A percentile compares a stretch with the other conserved stretches of the same genome.
Conservation (phyloP, 1,140 invertebrate genomes). For the Pemphigus obesinymphae region DNA sequence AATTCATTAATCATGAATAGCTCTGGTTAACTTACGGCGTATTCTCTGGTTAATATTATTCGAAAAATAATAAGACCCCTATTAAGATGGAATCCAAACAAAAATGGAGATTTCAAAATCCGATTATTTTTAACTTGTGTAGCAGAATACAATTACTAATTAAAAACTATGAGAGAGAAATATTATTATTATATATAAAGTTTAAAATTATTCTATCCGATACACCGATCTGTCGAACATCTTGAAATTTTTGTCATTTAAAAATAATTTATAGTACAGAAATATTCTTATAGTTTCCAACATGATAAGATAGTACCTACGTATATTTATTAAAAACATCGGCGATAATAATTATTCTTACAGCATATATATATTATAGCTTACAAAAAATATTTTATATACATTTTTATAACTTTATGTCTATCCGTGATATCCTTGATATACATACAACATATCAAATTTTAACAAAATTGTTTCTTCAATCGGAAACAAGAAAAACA, state of each 20-base stretch:
- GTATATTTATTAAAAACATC: too few relatives aligned
- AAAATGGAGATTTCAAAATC: not conserved
- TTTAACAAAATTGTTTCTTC: not conserved
- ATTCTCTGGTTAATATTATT: not conserved
- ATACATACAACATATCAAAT: not conserved
- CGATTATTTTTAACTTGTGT: not conserved
- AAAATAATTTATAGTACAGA: not conserved
- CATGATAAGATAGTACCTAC: not conserved
- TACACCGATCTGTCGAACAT: too few relatives aligned
- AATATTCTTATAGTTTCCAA: not conserved
- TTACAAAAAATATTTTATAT: not conserved
- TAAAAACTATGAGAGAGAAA: not conserved
- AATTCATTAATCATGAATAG: constrained; percentile 18
- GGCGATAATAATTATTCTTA: too few relatives aligned
- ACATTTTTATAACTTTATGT: not conserved
- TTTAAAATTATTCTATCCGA: not conserved
- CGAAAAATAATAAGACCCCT: not conserved
- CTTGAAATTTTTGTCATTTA: not conserved
- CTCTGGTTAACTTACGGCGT: not conserved
- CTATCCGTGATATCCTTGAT: not conserved
- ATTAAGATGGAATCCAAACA: not conserved
- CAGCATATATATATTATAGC: not conserved
- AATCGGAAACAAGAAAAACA: not conserved
- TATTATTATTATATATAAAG: not conserved
- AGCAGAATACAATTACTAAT: not conserved